Conservation (phyloP, 2,113 vertebrate genomes). For the Myxocyprinus asiaticus region DNA sequence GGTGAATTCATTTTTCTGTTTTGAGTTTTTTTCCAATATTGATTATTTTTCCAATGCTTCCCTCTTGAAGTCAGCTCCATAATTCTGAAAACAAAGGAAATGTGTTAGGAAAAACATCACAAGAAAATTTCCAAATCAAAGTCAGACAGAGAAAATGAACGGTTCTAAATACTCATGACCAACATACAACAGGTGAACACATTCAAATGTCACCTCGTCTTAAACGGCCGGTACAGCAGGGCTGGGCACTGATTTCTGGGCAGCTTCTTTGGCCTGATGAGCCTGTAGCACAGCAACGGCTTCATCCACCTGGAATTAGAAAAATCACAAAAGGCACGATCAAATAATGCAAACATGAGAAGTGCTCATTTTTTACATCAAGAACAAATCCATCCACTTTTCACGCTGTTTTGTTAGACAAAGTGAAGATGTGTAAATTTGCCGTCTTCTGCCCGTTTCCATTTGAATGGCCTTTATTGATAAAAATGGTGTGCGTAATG, state of each 20-base stretch:
- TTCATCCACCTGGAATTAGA: slow-evolving; percentile 87
- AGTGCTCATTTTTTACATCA: no score
- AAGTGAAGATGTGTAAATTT: no score
- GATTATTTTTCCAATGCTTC: slow-evolving; percentile 74
- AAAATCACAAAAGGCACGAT: background rate
- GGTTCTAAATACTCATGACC: no score
- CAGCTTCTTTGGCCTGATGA: slow-evolving; percentile 97
- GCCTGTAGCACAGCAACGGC: slow-evolving; percentile 97
- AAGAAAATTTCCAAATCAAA: background rate
- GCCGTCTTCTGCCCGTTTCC: no score
- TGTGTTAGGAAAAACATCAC: background rate
- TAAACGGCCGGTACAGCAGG: no score
- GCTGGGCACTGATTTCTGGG: slow-evolving; percentile 83
- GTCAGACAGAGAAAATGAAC: background rate
- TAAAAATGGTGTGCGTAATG: no score
- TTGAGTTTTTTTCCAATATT: slow-evolving; percentile 79
- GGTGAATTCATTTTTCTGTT: slow-evolving; percentile 88
- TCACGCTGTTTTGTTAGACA: no score
- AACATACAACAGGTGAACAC: no score
- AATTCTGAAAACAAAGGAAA: slow-evolving; percentile 57
- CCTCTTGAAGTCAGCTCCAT: slow-evolving; percentile 78
- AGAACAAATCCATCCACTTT: no score
- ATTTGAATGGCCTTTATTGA: no score
- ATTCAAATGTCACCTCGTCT: no score
- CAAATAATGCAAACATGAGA: no score